These are phyloP conservation scores for Choloepus hoffmanni DNA, from an alignment of 2,113 vertebrate species.

Conservation along the genomic window DNA sequence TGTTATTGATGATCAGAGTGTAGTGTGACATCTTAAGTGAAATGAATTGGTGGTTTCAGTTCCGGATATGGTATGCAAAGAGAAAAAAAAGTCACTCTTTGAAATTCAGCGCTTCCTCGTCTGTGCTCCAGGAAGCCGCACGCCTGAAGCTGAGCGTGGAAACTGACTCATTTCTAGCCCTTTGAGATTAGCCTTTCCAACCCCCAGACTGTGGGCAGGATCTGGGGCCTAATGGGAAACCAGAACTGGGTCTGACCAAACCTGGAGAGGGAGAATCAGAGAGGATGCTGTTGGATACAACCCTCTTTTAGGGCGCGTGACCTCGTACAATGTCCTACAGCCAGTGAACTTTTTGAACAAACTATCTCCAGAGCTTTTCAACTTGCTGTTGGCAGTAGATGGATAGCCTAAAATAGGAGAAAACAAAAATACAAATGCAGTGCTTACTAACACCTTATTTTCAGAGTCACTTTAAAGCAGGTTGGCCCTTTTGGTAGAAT, in stretches of 20 bases:
- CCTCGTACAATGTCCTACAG: neutral
- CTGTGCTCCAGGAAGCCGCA: conserved; percentile 84
- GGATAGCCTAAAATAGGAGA: neutral
- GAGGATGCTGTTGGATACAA: neutral
- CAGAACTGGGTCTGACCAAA: conserved; percentile 61
- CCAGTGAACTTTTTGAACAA: neutral
- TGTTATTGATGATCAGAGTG: conserved; percentile 79
- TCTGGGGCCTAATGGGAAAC: conserved; percentile 64
- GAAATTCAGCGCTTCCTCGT: conserved; percentile 80
- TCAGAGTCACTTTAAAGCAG: conserved; percentile 15
- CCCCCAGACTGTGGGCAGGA: conserved; percentile 64
- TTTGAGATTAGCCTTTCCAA: conserved; percentile 61
- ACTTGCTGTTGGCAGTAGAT: neutral
- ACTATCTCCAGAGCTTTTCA: neutral
- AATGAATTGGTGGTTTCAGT: conserved; percentile 88
- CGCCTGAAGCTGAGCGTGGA: conserved; percentile 77
- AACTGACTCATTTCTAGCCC: conserved; percentile 81
- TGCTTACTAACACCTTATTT: neutral
- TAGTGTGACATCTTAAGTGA: conserved; percentile 81
- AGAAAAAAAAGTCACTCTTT: conserved; percentile 70
- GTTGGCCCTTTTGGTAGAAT: neutral
- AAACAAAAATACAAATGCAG: neutral
- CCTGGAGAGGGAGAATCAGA: conserved; percentile 49
- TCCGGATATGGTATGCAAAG: conserved; percentile 85
- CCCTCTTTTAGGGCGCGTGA: neutral